These are phyloP conservation scores for Rousettus madagascariensis DNA, from an alignment of 2,797 vertebrate species.

Conservation along the genomic window DNA sequence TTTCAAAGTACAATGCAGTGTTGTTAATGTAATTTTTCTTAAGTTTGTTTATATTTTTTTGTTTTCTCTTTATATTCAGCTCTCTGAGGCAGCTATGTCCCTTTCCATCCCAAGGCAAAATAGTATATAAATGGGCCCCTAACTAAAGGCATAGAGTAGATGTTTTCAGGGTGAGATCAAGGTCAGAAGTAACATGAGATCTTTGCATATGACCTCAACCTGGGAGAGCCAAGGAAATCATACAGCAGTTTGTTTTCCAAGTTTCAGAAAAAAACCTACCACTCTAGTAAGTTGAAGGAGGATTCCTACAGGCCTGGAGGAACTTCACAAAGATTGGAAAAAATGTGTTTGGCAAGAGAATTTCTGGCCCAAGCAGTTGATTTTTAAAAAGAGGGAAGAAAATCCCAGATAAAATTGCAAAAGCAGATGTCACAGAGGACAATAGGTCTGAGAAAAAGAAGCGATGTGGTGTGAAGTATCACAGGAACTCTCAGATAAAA, in stretches of 20 bases:
- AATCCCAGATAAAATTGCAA: constrained; percentile 62
- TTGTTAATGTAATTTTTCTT: not conserved
- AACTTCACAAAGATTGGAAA: constrained; percentile 64
- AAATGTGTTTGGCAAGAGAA: constrained; percentile 60
- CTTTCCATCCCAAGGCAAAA: constrained; percentile 43
- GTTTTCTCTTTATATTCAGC: not conserved
- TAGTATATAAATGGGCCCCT: not conserved
- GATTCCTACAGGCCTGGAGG: constrained; percentile 58
- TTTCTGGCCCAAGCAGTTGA: constrained; percentile 34
- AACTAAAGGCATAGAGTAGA: constrained; percentile 12
- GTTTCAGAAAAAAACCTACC: constrained; percentile 3
- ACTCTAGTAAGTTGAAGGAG: constrained; percentile 16
- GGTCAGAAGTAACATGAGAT: constrained; percentile 63
- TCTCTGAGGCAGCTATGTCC: not conserved
- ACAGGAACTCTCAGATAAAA: not conserved
- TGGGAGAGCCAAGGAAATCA: constrained; percentile 54
- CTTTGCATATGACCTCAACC: constrained; percentile 62
- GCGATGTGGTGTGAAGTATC: not conserved
- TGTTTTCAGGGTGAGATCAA: constrained; percentile 67
- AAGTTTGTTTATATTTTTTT: not conserved
- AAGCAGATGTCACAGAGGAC: constrained; percentile 50
- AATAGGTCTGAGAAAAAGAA: constrained; percentile 17
- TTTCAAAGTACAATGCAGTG: not conserved
- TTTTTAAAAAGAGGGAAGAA: constrained; percentile 60
- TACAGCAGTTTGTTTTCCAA: constrained; percentile 59